Evolutionary conservation across 2,113 vertebrate species (phyloP), one percentile per base, ranked within the genome.

Genomic region (Trematocara zebra): DNA sequence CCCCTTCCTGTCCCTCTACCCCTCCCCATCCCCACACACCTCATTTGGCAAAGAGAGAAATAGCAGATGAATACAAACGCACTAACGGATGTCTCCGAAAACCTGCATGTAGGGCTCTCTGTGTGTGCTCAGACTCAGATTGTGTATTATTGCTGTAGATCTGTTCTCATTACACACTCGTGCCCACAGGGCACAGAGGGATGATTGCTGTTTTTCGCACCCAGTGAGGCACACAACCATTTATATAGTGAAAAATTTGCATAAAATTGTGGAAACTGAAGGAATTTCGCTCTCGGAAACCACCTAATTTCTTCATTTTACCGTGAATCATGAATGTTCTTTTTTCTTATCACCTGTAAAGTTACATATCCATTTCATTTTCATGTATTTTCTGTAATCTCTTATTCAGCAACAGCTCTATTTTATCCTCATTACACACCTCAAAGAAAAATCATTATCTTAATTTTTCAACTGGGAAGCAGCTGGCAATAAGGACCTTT

Each of bases 151-250:
- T 93, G 91, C 88, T 85, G 78, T 85, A 83, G 91, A 94, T 93
- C 84, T 92, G 86, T 89, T 91, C 93, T 93, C 91, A 94, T 95
- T 93, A 94, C 92, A 87, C 88, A 94, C 83, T 88, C 44, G 80
- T 88, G 86, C 86, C 92, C 85, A 82, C 14, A 18, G 91, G 94
- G 89, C 79, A 87, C 44, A 51, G 84, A 89, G 84, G 80, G 78
- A 90, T 93, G 92, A 94, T 93, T 93, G 86, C 90, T 91, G 61
- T 87, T 89, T 88, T 89, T 88, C 26, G 37, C 80, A 69, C 84
- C 87, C 86, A 93, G 80, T 82, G 84, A 52, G 69, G 64, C 88
- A 85, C 86, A 88, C 72, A 85, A 84, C 40, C 88, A 91, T 90
- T 93, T 90, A 85, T 90, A 86, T 82, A 14, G 37, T 51, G 56